phyloP scores from a whole-genome alignment of 1,140 invertebrate genomes.

The Megalonaias nervosa region DNA sequence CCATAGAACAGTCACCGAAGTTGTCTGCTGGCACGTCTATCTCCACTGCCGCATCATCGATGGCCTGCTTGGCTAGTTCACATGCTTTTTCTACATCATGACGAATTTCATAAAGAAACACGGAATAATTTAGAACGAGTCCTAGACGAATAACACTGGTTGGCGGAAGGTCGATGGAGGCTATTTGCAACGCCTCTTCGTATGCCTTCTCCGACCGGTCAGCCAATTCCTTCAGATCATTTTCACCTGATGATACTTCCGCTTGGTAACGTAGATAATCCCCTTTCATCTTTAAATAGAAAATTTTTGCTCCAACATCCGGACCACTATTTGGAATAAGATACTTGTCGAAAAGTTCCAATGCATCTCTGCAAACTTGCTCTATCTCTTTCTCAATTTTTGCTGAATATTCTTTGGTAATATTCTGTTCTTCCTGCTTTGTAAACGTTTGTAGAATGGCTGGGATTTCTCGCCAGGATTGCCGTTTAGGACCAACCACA shows the following conservation, averaged over 20 bases:
- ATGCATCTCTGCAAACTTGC: conserved; percentile 98
- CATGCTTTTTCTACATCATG: conserved; percentile 99
- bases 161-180: conserved; percentile 98
- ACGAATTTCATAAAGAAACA: conserved; percentile 99
- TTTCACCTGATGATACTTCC: conserved; percentile 95
- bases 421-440: too few species aligned
- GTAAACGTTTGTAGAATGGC: conserved; percentile 82
- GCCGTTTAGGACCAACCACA: conserved; percentile 95
- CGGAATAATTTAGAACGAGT: conserved; percentile 98
- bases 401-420: too few species aligned
- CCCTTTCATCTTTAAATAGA: conserved; percentile 99
- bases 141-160: conserved; percentile 99
- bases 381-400: conserved; percentile 94
- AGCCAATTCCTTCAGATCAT: conserved; percentile 83
- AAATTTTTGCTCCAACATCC: conserved; percentile 84
- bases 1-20: conserved; percentile 99
- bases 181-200: conserved; percentile 99
- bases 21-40: conserved; percentile 97
- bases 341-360: conserved; percentile 96
- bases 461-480: conserved; percentile 98
- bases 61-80: conserved; percentile 97
- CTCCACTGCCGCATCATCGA: conserved; percentile 99
- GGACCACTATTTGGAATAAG: conserved; percentile 80
- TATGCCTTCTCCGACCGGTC: conserved; percentile 99
- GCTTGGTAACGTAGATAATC: conserved; percentile 99